phyloP scores from a whole-genome alignment of 2,888 invertebrate species.

The Patella depressa region DNA sequence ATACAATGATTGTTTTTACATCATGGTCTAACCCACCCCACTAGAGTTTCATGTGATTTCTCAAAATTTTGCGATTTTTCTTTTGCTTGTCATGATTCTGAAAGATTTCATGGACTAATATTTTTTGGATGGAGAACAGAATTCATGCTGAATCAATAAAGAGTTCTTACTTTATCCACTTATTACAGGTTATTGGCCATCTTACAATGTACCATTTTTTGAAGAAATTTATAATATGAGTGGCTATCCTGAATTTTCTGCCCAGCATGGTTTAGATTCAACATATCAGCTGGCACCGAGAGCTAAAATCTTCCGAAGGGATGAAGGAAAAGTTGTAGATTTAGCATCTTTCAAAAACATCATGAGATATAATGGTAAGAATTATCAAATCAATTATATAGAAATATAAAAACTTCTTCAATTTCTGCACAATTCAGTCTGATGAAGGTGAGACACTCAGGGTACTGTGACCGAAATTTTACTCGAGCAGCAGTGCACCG shows the following conservation, averaged over 20 bases:
- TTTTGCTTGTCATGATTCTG: too few relatives aligned
- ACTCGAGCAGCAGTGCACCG: too few relatives aligned
- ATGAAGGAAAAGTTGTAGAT: constrained; percentile 60
- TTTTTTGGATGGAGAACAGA: too few relatives aligned
- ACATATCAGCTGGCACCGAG: constrained; percentile 68
- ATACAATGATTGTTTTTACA: neutral
- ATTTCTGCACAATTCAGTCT: too few relatives aligned
- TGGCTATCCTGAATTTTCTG: constrained; percentile 65
- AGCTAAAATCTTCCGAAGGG: constrained; percentile 70
- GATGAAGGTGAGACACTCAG: too few relatives aligned
- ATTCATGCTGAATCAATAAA: too few relatives aligned
- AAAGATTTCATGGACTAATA: too few relatives aligned
- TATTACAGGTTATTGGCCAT: constrained; percentile 67
- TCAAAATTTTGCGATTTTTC: too few relatives aligned
- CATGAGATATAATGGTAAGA: constrained; percentile 69
- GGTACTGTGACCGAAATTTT: too few relatives aligned
- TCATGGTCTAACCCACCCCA: neutral
- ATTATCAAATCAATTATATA: neutral
- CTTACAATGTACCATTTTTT: constrained; percentile 70
- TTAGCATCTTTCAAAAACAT: constrained; percentile 62
- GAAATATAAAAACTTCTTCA: too few relatives aligned
- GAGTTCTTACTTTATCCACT: neutral
- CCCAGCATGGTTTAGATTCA: constrained; percentile 57
- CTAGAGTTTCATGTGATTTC: too few relatives aligned
- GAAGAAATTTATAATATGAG: constrained; percentile 66